These are phyloP conservation scores for Cinclus cinclus DNA, from an alignment of 2,113 vertebrate species.

Conservation along the genomic window DNA sequence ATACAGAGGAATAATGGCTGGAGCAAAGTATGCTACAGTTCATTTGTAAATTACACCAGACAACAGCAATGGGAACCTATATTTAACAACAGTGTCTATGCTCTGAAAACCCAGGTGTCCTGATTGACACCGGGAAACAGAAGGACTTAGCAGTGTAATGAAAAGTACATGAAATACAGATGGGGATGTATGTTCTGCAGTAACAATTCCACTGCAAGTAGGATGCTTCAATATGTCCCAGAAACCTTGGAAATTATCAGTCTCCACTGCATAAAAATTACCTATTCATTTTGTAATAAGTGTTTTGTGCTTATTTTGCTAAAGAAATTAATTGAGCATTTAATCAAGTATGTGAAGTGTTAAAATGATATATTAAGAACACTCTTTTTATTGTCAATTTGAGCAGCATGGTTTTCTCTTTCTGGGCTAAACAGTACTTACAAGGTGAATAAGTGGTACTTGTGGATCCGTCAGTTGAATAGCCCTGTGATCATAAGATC, in stretches of 20 bases:
- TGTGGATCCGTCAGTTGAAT: neutral
- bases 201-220: neutral
- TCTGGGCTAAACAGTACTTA: neutral
- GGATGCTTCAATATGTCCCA: neutral
- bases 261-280: neutral
- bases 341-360: neutral
- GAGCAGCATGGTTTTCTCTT: neutral
- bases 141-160: neutral
- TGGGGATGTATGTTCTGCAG: neutral
- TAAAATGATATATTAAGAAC: neutral
- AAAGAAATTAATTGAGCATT: neutral
- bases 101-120: neutral
- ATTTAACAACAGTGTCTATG: neutral
- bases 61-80: neutral
- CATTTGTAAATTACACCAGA: neutral
- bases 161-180: neutral
- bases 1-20: neutral
- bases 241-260: neutral
- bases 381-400: neutral
- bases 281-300: neutral
- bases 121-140: neutral
- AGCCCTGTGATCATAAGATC: slow-evolving; percentile 1
- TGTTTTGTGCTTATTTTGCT: neutral
- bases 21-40: neutral
- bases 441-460: neutral